These are phyloP conservation scores for Elaphurus davidianus DNA, from an alignment of 2,113 vertebrate species.

Conservation along the genomic window DNA sequence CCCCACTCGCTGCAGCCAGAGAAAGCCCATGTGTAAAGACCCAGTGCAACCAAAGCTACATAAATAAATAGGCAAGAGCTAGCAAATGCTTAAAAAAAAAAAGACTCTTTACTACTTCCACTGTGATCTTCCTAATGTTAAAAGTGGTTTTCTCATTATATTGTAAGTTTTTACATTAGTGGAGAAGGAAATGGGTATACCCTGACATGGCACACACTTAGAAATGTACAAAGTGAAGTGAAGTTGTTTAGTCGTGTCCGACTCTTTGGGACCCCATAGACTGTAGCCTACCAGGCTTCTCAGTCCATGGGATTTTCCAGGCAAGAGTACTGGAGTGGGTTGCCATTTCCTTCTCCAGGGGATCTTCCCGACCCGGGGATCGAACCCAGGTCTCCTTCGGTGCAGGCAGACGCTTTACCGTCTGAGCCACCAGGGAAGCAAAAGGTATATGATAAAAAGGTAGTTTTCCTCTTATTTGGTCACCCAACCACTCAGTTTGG, in stretches of 20 bases:
- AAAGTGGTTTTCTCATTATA: not conserved
- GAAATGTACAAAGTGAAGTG: not conserved
- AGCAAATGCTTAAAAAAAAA: not conserved
- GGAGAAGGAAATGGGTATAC: not conserved
- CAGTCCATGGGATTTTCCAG: too few relatives aligned
- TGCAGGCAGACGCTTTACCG: too few relatives aligned
- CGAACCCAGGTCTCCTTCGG: too few relatives aligned
- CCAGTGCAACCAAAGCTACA: not conserved
- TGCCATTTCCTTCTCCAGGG: too few relatives aligned
- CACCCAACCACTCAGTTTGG: not conserved
- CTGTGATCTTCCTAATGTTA: not conserved
- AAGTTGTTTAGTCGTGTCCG: too few relatives aligned
- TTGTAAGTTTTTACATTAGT: not conserved
- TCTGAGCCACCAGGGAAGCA: too few relatives aligned
- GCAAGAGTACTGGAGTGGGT: too few relatives aligned
- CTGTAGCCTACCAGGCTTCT: too few relatives aligned
- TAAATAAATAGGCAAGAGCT: not conserved
- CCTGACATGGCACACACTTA: not conserved
- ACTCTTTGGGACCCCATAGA: too few relatives aligned
- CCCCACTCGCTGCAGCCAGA: rapidly evolving
- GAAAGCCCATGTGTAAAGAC: not conserved
- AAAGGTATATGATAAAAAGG: not conserved
- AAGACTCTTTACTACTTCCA: not conserved
- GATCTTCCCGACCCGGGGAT: too few relatives aligned
- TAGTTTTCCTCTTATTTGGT: not conserved